Evolutionary conservation across 2,113 vertebrate species (phyloP), one percentile per base, ranked within the genome.

Genomic region (Choloepus hoffmanni): DNA sequence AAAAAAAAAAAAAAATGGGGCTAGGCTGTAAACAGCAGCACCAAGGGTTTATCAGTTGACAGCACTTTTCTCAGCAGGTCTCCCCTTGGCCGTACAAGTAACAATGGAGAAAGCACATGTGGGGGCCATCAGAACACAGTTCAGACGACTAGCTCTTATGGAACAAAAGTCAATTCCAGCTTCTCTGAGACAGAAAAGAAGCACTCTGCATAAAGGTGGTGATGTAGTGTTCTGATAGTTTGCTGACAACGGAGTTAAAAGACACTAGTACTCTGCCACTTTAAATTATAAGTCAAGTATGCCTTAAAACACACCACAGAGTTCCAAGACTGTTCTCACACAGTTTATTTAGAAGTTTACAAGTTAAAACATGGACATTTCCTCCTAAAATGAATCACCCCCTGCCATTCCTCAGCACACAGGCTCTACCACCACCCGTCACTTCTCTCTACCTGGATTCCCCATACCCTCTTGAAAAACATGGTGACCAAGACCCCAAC

Each of bases 301-400:
- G 48, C 45, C 77, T 89, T 81, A 81, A 79, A 88, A 91, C 76
- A 89, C 53, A 92, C 40, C 81, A 95, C 50, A 84, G 12, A 86
- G 26, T 79, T 76, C 67, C 36, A 82, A n/a, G 77, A n/a, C n/a
- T 58, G 55, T 96, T 95, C 92, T 91, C 79, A 95, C 92, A 96
- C 68, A 87, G 70, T 98, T 98, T 98, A 98, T 96, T 98, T 65
- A 85, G 14, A 96, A 82, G 43, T 96, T 93, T 88, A 65, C 86
- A 87, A 90, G 84, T 87, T 97, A 86, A 95, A 95, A 93, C 43
- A 74, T 91, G 76, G 60, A 63, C 67, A 86, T 92, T 33, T 58
- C 15, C 58, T 92, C 78, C 19, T 63, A 67, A 65, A 85, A 95
- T 0, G 1, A 89, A 89, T 30, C 82, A 79, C 8, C 58, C 79